phyloP scores from a whole-genome alignment of 2,113 vertebrate species.

The Eulemur macaco region DNA sequence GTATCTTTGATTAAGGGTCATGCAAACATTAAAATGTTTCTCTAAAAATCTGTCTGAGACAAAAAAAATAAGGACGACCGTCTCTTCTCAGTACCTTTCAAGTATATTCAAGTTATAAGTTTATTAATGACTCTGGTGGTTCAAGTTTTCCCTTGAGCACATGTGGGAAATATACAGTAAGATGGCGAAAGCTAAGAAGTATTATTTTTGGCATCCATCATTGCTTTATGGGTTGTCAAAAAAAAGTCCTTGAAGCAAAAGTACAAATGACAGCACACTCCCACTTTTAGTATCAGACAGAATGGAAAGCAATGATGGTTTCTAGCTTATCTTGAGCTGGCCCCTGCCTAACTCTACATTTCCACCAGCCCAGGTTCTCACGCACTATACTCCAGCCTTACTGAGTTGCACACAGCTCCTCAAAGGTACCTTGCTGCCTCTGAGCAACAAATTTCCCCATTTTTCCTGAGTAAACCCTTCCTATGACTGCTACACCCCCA shows the following conservation, averaged over 20 bases:
- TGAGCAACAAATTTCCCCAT: neutral
- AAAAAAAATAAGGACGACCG: conserved; percentile 41
- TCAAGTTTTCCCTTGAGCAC: conserved; percentile 40
- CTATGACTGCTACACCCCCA: fast-evolving
- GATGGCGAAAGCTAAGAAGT: neutral
- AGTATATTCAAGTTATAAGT: conserved; percentile 38
- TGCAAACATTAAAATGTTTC: conserved; percentile 53
- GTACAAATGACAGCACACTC: neutral
- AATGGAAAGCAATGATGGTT: neutral
- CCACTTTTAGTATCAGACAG: neutral
- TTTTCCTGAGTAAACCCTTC: neutral
- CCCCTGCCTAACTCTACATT: neutral
- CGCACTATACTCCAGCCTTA: neutral
- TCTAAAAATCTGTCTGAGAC: conserved; percentile 27
- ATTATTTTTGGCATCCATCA: conserved; percentile 58
- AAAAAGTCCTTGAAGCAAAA: neutral
- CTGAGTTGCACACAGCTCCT: neutral
- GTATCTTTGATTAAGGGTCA: conserved; percentile 66
- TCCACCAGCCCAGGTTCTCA: neutral
- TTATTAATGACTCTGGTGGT: conserved; percentile 57
- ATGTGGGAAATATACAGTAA: conserved; percentile 42
- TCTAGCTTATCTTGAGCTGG: neutral
- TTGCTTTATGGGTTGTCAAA: conserved; percentile 38
- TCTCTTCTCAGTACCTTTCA: conserved; percentile 48
- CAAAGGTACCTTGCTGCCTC: neutral